phyloP scores from a whole-genome alignment of 2,113 vertebrate genomes.

The Lipophrys pholis region DNA sequence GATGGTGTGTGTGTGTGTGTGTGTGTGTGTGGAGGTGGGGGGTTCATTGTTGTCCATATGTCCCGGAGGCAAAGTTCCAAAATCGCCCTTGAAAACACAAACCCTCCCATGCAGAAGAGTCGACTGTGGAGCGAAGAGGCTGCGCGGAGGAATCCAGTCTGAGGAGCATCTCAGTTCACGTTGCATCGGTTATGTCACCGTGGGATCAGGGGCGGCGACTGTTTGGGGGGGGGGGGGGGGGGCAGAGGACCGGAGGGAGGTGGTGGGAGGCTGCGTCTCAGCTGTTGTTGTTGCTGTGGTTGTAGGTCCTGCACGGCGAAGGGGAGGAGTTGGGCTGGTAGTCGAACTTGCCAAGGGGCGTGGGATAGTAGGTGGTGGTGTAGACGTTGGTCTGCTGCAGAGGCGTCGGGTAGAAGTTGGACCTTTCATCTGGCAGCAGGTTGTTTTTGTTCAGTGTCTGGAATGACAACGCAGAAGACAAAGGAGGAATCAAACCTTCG shows the following conservation, averaged over 20 bases:
- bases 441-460: constrained; percentile 99
- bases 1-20: not conserved
- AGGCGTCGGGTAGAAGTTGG: constrained; percentile 91
- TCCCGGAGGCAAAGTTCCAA: constrained; percentile 57
- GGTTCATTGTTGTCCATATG: constrained; percentile 32
- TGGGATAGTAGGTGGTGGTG: constrained; percentile 97
- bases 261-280: constrained; percentile 79
- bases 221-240: constrained; percentile 13
- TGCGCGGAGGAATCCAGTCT: constrained; percentile 24
- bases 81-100: constrained; percentile 51
- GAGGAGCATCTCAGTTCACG: constrained; percentile 32
- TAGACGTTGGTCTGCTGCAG: constrained; percentile 98
- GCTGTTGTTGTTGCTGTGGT: constrained; percentile 93
- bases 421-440: constrained; percentile 94
- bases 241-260: constrained; percentile 6
- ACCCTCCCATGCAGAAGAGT: constrained; percentile 44
- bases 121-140: constrained; percentile 22
- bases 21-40: too few relatives aligned
- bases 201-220: constrained; percentile 6
- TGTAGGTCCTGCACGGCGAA: constrained; percentile 95
- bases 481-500: not conserved
- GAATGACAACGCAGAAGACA: constrained; percentile 41
- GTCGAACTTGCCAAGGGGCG: constrained; percentile 93
- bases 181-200: constrained; percentile 42
- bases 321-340: constrained; percentile 95